Conservation (phyloP, 2,113 vertebrate species). For the Thymallus thymallus region DNA sequence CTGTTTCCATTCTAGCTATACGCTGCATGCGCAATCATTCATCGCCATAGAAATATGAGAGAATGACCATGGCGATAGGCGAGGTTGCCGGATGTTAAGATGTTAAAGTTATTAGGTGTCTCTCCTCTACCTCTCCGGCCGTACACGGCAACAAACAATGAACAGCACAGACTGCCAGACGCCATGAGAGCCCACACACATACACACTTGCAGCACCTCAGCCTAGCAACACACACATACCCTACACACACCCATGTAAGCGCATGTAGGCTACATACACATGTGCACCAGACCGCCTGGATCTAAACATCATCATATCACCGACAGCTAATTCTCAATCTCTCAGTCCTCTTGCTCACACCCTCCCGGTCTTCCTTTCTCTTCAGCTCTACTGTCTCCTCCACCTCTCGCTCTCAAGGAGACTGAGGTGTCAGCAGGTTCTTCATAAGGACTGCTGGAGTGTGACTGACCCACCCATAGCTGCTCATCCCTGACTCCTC, state of each 20-base stretch:
- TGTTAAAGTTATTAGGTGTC: background rate
- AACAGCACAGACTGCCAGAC: background rate
- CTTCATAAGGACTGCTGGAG: background rate
- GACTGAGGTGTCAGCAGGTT: background rate
- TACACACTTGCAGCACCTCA: background rate
- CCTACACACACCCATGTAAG: background rate
- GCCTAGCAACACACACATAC: background rate
- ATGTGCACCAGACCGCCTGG: no score
- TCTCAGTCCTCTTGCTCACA: background rate
- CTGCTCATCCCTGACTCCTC: background rate
- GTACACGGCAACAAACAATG: background rate
- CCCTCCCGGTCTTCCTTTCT: background rate
- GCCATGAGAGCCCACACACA: background rate
- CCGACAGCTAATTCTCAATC: background rate
- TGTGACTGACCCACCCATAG: background rate
- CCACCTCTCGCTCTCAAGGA: background rate
- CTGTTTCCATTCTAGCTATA: background rate
- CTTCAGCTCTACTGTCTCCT: background rate
- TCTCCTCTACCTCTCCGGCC: background rate
- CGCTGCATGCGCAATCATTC: background rate
- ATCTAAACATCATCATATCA: background rate
- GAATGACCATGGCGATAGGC: background rate
- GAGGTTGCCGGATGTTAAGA: background rate
- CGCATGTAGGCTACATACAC: background rate
- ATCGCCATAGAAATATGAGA: constrained; percentile 4